Evolutionary conservation across 2,797 vertebrate genomes (phyloP), one percentile per base, ranked within the genome.

Genomic region (Falco rusticolus): DNA sequence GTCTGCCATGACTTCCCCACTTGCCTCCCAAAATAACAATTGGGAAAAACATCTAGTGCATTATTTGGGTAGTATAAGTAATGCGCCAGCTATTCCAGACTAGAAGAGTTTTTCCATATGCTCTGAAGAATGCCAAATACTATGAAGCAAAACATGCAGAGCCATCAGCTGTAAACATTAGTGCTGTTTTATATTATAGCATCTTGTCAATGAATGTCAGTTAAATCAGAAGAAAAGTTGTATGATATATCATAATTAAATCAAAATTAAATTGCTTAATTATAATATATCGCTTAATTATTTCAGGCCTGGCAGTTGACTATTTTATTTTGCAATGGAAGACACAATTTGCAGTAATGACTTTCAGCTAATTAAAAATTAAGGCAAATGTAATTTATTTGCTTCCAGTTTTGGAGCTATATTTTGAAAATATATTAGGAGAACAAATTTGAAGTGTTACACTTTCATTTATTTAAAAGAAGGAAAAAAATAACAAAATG

Each of bases 321-420:
- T 93, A 91, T 74, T 94, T 77, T 87, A 87, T 81, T 89, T 95
- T 83, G 63, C 87, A 90, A 95, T 93, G 83, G 81, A 95, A 97
- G 92, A 89, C 76, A 95, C 70, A 97, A 93, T 94, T 87, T 96
- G 70, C 91, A 93, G 61, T 72, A 91, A 94, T 33, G 89, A 92
- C 81, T 97, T 97, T 93, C 89, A 93, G 91, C 90, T 97, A 96
- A 97, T 96, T 96, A 96, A 97, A 97, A 94, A 97, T 96, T 96
- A 97, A 94, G 78, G 96, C 70, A 97, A 97, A 96, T 83, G 66
- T 90, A 88, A 97, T 96, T 94, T 96, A 97, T 97, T 95, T 96
- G 84, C 91, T 93, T 97, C 61, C 70, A 86, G 60, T 87, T 96
- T 96, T 76, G 17, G 60, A 86, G 80, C 11, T 90, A 5, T 43